Base-by-base conservation (phyloP, 64 coral and sea anemone species). In the Pocillopora damicornis region DNA sequence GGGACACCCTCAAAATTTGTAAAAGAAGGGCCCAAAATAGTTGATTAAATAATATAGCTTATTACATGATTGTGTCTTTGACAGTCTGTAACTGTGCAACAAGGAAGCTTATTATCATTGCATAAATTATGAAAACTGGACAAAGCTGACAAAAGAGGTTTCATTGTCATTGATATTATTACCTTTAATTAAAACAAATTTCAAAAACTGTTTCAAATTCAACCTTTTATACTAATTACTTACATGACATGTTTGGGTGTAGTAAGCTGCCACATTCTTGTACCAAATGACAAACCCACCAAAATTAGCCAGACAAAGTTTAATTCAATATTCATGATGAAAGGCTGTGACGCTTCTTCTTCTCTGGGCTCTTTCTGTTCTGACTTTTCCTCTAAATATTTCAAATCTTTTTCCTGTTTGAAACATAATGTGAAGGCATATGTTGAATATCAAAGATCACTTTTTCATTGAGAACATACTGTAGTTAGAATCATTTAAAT, bases 211-310 rank as follows among this genome's bases (percentile, higher is more conserved):
- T 81, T 37, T 12, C 20, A 30, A 3, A 18, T 57, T 65, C 35
- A 85, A 57, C 14, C 8, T 34, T 26, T 17, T 42, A 56, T 34
- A 20, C 2, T 0, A 37, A 37, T 17, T 63, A 86, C 90, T 87
- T 87, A 92, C 90, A 92, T 86, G 1, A 92, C 83, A 92, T 87
- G 80, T 92, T 92, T 87, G 58, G 90, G 90, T 18, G 82, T 87
- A 0, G 83, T 87, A 3, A 92, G 90, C 20, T 80, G 83, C 90
- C 90, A 92, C 65, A 92, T 65, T 73, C 90, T 75, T 79, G 90
- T 92, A 63, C 90, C 90, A 86, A 92, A 87, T 23, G 90, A 92
- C 30, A 92, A 56, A 59, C 90, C 90, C 11, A 92, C 35, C 35
- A 92, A 59, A 60, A 92, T 58, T 13, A 80, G 20, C 90, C 90